These are phyloP conservation scores for Tiliacea citrago DNA, from an alignment of 2,888 invertebrate species.

Conservation along the genomic window DNA sequence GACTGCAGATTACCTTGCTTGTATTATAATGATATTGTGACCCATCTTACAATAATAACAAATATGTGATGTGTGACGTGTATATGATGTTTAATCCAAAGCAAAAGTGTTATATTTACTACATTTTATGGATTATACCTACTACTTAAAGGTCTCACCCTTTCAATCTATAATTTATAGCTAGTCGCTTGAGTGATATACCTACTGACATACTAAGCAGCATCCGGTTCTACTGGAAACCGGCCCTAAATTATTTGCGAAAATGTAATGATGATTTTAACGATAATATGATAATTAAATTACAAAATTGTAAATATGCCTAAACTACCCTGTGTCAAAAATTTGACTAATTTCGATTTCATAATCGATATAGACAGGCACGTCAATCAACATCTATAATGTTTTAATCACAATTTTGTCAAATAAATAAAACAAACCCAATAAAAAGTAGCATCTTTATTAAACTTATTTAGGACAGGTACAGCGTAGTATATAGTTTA, in stretches of 20 bases:
- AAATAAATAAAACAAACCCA: constrained; percentile 27
- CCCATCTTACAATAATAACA: neutral
- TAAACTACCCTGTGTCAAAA: neutral
- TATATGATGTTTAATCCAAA: neutral
- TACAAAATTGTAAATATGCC: neutral
- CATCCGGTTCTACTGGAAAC: constrained; percentile 19
- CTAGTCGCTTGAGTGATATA: too few relatives aligned
- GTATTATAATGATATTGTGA: too few relatives aligned
- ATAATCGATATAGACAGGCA: neutral
- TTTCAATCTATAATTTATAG: neutral
- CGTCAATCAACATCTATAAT: neutral
- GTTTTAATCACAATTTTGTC: neutral
- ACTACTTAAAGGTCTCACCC: neutral
- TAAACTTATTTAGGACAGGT: constrained; percentile 49
- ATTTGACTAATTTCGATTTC: neutral
- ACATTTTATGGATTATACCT: neutral
- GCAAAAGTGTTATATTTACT: neutral
- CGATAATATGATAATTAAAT: neutral
- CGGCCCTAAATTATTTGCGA: neutral
- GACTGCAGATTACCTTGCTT: constrained; percentile 14
- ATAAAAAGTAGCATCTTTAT: constrained; percentile 61
- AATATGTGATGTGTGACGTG: neutral
- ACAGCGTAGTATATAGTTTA: constrained; percentile 17
- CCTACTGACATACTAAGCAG: constrained; percentile 8
- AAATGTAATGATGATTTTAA: constrained; percentile 5